Evolutionary conservation across 2,888 invertebrate genomes (phyloP).

Genomic region (Pediacus dermestoides): DNA sequence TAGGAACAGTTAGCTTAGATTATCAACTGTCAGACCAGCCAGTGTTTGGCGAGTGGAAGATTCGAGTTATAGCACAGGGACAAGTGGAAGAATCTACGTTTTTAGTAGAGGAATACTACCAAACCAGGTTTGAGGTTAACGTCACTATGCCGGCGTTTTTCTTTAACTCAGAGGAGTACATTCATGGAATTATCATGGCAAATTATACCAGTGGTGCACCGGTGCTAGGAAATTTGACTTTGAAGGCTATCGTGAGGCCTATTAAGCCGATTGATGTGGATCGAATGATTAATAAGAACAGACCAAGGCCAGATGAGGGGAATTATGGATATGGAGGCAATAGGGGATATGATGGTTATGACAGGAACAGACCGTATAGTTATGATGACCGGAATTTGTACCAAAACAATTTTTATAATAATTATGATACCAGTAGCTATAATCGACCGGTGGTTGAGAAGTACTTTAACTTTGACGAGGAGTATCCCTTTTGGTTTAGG

Average conservation of each 20-base stretch:
- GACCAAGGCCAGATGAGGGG: slow-evolving; percentile 20
- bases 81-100: slow-evolving; percentile 84
- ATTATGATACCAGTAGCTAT: slow-evolving; percentile 23
- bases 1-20: slow-evolving; percentile 88
- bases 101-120: slow-evolving; percentile 91
- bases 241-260: slow-evolving; percentile 74
- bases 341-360: slow-evolving; percentile 11
- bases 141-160: slow-evolving; percentile 95
- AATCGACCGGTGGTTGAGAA: slow-evolving; percentile 55
- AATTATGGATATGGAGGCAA: slow-evolving; percentile 7
- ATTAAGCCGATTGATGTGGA: slow-evolving; percentile 51
- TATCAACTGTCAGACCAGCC: slow-evolving; percentile 91
- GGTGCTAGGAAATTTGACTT: slow-evolving; percentile 82
- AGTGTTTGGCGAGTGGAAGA: slow-evolving; percentile 87
- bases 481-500: slow-evolving; percentile 77
- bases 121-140: slow-evolving; percentile 91
- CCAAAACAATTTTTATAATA: slow-evolving; percentile 8
- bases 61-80: slow-evolving; percentile 83
- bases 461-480: slow-evolving; percentile 75
- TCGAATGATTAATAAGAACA: slow-evolving; percentile 27
- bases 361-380: slow-evolving; percentile 12
- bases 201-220: slow-evolving; percentile 95
- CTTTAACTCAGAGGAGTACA: slow-evolving; percentile 78
- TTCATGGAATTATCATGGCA: slow-evolving; percentile 85
- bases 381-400: too few relatives aligned